Conservation (phyloP, 2,113 vertebrate species). For the Sinosuthora webbiana region DNA sequence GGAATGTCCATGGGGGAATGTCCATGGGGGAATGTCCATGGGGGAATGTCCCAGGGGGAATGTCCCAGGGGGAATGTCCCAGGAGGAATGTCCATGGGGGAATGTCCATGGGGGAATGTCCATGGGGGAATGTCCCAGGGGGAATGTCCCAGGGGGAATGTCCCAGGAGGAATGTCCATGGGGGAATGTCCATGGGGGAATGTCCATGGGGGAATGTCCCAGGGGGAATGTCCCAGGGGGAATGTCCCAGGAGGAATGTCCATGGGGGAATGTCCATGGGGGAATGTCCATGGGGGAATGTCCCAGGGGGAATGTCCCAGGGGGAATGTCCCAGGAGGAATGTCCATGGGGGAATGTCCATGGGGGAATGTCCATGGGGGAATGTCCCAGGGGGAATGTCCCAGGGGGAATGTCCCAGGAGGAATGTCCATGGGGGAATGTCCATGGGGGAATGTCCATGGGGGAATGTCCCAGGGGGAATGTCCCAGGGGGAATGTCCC, state of each 20-base stretch:
- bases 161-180: no score
- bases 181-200: accelerated
- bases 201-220: no score
- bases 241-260: neutral
- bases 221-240: neutral
- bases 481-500: neutral
- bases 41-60: accelerated
- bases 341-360: accelerated
- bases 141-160: neutral
- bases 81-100: neutral
- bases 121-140: neutral
- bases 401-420: accelerated
- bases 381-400: neutral
- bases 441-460: accelerated
- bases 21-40: neutral
- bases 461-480: neutral
- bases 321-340: neutral
- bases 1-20: no score
- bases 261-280: no score
- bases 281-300: neutral
- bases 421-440: no score
- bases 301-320: accelerated
- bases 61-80: no score
- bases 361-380: neutral
- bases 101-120: no score